Base-by-base conservation (phyloP, 1,140 invertebrate genomes). In the Drosophila pseudoobscura region DNA sequence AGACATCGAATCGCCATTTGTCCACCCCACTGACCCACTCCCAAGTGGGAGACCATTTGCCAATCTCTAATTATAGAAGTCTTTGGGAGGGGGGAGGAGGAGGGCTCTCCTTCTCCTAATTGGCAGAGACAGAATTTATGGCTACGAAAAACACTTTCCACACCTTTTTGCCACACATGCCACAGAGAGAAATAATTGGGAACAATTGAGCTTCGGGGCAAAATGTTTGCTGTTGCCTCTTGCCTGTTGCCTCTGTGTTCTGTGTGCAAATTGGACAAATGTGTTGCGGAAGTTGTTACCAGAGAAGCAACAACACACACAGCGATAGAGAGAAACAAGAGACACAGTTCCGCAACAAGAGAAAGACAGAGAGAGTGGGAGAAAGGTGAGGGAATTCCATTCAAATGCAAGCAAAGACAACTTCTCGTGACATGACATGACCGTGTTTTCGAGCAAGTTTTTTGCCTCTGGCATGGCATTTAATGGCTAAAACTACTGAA, bases 221-320 rank as follows among this genome's bases (percentile, higher is more conserved):
- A 2, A 9, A 22, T 56, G 54, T 56, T 39, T 55, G 41, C 44
- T 41, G 15, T 15, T 4, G 24, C 24, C 24, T 24, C 3, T 26
- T 26, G 24, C 24, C 26, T n/a, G 29, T 53, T 54, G 56, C 22
- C 60, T 69, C 50, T 77, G 55, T 63, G 44, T 73, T 77, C 51
- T 63, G 44, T 73, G 68, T 69, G 75, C 73, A 78, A 78, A 78
- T 75, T 78, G 72, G 68, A 62, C 73, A 78, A 78, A 76, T 76
- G 76, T 76, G 68, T 79, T 76, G 63, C 74, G 76, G 76, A 79
- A 79, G 76, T 79, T 68, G 76, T 79, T 78, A 75, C 35, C 11
- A 39, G 11, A 39, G 58, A 58, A 35, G 52, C 47, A 61, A 56
- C 60, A 56, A 54, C 54, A 49, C 9, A 31, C 17, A 35, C 15